A percentile compares a stretch with the other conserved stretches of the same genome.
Conservation (phyloP, 2,113 vertebrate genomes). For the Loxodonta africana region DNA sequence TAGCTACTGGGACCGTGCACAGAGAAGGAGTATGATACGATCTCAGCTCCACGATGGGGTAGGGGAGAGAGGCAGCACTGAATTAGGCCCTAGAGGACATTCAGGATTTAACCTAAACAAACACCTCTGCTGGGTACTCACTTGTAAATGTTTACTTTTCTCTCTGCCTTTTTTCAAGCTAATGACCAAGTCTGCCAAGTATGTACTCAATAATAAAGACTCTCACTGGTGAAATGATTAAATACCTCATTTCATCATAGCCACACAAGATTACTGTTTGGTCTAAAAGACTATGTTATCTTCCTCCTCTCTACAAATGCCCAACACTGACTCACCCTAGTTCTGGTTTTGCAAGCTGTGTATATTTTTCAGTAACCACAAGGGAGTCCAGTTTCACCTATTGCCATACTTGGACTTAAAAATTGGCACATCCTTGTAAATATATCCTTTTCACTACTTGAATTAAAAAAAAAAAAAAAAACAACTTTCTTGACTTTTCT, state of each 20-base stretch:
- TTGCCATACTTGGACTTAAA: slow-evolving; percentile 45
- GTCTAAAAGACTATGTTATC: slow-evolving; percentile 26
- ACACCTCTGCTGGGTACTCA: neutral
- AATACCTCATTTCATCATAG: slow-evolving; percentile 41
- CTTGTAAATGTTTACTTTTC: slow-evolving; percentile 35
- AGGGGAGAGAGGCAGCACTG: neutral
- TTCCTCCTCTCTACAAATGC: slow-evolving; percentile 48
- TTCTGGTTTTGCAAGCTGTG: slow-evolving; percentile 59
- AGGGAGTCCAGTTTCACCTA: slow-evolving; percentile 36
- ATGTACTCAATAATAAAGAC: slow-evolving; percentile 70
- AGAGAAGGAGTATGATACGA: neutral
- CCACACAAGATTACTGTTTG: slow-evolving; percentile 58
- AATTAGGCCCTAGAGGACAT: neutral
- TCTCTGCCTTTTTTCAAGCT: slow-evolving; percentile 16
- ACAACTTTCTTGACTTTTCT: neutral
- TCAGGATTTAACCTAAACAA: slow-evolving; percentile 5
- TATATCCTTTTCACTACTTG: neutral
- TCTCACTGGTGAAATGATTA: slow-evolving; percentile 42
- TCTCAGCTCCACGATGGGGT: neutral
- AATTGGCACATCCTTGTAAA: neutral
- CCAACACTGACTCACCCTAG: slow-evolving; percentile 73
- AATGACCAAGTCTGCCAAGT: slow-evolving; percentile 65
- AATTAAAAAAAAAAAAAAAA: neutral
- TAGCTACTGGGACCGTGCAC: neutral
- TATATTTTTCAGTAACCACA: slow-evolving; percentile 53